Percentiles rank a stretch among this genome's conserved stretches.
These are phyloP conservation scores for Lamellibrachia columna DNA, from an alignment of 2,888 invertebrate species.

Conservation along the genomic window DNA sequence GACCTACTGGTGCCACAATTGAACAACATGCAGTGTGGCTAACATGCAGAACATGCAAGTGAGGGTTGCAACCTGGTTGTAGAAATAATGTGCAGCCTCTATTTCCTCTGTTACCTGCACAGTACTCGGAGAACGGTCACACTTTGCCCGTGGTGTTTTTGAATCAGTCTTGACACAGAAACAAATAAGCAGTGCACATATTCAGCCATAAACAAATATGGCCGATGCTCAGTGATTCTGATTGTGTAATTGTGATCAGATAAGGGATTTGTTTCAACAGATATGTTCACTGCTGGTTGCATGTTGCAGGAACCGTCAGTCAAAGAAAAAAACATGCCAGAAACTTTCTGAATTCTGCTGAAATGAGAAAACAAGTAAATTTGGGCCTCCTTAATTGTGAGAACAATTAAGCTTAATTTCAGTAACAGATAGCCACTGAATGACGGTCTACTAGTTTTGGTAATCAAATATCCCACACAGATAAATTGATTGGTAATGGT, in stretches of 20 bases:
- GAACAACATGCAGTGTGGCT: neutral
- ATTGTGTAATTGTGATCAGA: neutral
- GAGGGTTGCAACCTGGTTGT: neutral
- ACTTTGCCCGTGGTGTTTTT: neutral
- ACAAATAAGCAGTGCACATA: conserved; percentile 12
- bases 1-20: neutral
- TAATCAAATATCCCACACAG: neutral
- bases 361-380: neutral
- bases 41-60: neutral
- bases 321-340: neutral
- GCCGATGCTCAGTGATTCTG: neutral
- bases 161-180: conserved; percentile 5
- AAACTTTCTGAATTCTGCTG: neutral
- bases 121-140: neutral
- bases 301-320: neutral
- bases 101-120: neutral
- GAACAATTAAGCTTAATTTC: neutral
- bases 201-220: neutral
- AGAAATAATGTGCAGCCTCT: neutral
- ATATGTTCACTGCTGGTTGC: neutral
- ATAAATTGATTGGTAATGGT: neutral
- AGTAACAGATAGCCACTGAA: neutral
- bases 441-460: neutral
- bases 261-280: neutral
- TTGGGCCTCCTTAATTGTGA: neutral